Conservation (phyloP, 2,888 invertebrate species). For the Cheilosia soror region DNA sequence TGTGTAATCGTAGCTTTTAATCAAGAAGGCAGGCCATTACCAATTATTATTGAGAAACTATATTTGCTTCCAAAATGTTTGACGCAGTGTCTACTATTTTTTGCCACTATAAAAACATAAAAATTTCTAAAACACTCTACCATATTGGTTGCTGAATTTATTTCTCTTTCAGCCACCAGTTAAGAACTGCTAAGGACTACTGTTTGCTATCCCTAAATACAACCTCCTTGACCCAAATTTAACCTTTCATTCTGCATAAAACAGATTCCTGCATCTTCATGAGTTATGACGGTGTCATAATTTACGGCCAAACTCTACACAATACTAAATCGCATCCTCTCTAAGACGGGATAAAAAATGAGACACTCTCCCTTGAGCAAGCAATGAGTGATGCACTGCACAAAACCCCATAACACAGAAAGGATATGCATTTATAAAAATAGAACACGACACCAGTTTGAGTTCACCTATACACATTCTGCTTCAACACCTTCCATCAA, state of each 20-base stretch:
- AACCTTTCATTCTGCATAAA: slow-evolving; percentile 4
- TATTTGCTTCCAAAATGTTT: no score
- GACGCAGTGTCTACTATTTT: no score
- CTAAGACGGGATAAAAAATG: slow-evolving; percentile 29
- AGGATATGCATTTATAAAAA: slow-evolving; percentile 40
- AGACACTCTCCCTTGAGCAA: slow-evolving; percentile 16
- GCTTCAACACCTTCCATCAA: slow-evolving; percentile 63
- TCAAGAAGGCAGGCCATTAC: no score
- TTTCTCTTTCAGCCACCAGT: slow-evolving; percentile 1
- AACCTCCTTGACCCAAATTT: slow-evolving; percentile 20
- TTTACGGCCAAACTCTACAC: slow-evolving; percentile 23
- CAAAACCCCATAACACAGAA: slow-evolving; percentile 12
- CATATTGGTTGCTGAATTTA: background rate
- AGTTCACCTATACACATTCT: slow-evolving; percentile 33
- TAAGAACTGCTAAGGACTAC: background rate
- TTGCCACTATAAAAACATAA: no score
- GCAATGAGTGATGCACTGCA: slow-evolving; percentile 36
- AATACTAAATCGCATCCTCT: slow-evolving; percentile 17
- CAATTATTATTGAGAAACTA: no score
- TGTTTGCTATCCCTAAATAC: slow-evolving; percentile 25
- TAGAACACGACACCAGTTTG: slow-evolving; percentile 34
- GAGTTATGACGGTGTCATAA: slow-evolving; percentile 39
- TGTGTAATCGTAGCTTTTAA: no score
- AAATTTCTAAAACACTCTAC: background rate
- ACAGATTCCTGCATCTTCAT: slow-evolving; percentile 27